phyloP scores from a whole-genome alignment of 2,797 vertebrate species.

The Chloroceryle inda region DNA sequence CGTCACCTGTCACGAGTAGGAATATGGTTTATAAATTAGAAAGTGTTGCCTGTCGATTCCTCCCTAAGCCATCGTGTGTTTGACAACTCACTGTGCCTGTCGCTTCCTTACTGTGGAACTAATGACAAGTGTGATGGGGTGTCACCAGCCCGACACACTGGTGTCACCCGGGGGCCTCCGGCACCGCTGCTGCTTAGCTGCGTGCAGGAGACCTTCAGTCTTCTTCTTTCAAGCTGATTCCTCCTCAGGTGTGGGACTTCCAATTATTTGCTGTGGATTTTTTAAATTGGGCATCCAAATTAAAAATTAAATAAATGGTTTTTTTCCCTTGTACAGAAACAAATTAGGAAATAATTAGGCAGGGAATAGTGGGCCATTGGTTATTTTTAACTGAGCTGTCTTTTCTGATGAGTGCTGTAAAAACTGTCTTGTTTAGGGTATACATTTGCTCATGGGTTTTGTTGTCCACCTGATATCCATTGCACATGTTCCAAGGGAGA shows the following conservation, averaged over 20 bases:
- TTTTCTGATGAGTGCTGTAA: background rate
- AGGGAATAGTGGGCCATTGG: background rate
- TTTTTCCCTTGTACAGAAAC: background rate
- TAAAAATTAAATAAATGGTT: too few relatives aligned
- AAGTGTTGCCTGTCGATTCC: background rate
- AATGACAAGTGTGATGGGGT: background rate
- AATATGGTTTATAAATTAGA: background rate
- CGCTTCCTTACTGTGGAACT: background rate
- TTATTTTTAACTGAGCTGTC: background rate
- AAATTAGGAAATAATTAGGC: background rate
- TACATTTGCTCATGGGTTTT: background rate
- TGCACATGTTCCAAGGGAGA: background rate
- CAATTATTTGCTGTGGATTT: background rate
- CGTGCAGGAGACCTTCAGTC: background rate
- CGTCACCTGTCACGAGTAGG: background rate
- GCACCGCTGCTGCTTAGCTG: background rate
- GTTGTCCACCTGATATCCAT: fast-evolving
- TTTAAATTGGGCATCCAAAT: background rate
- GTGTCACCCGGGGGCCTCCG: background rate
- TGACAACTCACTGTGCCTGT: background rate
- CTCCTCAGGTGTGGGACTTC: background rate
- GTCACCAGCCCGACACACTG: background rate
- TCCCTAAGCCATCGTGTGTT: background rate
- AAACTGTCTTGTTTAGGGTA: background rate
- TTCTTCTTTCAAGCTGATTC: background rate